These are phyloP conservation scores for Aplodontia rufa DNA, from an alignment of 2,113 vertebrate genomes.

Conservation along the genomic window DNA sequence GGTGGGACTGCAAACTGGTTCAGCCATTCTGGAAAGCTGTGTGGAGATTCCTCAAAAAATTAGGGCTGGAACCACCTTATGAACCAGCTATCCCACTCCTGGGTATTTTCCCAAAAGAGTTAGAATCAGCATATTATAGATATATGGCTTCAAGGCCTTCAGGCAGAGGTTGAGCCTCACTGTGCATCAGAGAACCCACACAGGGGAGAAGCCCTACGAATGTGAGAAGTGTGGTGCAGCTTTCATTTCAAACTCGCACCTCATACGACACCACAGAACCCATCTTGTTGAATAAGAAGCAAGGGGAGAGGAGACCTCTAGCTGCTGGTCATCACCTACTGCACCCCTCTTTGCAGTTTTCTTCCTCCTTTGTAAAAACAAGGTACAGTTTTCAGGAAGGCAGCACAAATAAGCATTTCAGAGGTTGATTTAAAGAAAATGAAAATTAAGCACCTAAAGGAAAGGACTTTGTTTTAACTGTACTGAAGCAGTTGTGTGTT, in stretches of 20 bases:
- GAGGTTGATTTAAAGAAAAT: slow-evolving; percentile 12
- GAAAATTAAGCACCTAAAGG: background rate
- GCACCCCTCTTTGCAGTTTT: background rate
- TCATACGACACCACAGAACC: slow-evolving; percentile 78
- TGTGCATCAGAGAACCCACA: slow-evolving; percentile 79
- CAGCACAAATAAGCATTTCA: slow-evolving; percentile 6
- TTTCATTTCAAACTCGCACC: slow-evolving; percentile 79
- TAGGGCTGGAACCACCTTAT: no score
- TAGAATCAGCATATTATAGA: no score
- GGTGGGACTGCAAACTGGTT: no score
- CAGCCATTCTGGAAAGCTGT: no score
- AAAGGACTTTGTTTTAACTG: slow-evolving; percentile 9
- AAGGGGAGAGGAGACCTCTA: background rate
- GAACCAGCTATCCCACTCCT: no score
- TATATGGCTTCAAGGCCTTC: slow-evolving; percentile 76
- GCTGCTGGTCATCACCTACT: background rate
- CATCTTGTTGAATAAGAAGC: slow-evolving; percentile 64
- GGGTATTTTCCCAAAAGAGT: no score
- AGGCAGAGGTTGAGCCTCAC: slow-evolving; percentile 78
- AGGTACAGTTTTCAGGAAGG: background rate
- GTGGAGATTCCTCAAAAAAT: no score
- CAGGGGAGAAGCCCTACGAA: slow-evolving; percentile 77
- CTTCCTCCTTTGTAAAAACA: background rate
- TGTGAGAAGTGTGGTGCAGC: slow-evolving; percentile 74
- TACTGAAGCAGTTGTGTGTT: background rate